A percentile compares a stretch with the other conserved stretches of the same genome.
These are phyloP conservation scores for Poecilia latipinna DNA, from an alignment of 2,113 vertebrate genomes.

Conservation along the genomic window DNA sequence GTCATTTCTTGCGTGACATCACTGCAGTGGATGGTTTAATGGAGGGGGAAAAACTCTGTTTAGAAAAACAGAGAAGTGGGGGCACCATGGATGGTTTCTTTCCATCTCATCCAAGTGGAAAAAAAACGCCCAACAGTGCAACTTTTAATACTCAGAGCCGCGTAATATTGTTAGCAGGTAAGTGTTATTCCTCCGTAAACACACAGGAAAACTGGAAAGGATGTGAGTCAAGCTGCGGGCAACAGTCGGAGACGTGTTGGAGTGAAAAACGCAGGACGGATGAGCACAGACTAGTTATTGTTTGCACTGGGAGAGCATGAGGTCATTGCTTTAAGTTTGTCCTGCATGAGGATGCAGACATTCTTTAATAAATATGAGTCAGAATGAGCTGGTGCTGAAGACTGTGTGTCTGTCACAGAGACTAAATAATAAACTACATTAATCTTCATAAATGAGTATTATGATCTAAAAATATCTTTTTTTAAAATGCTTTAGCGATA, in stretches of 20 bases:
- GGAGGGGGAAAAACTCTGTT: neutral
- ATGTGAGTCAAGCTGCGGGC: constrained; percentile 76
- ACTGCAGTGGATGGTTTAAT: constrained; percentile 22
- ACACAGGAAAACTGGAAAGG: constrained; percentile 61
- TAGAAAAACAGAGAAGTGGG: neutral
- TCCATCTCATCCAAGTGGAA: constrained; percentile 58
- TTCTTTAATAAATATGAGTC: constrained; percentile 43
- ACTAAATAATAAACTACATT: neutral
- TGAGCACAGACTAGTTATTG: constrained; percentile 66
- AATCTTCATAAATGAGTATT: neutral
- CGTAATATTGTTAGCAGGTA: constrained; percentile 63
- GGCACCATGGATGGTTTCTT: constrained; percentile 56
- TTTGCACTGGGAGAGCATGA: constrained; percentile 61
- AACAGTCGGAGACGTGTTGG: constrained; percentile 42
- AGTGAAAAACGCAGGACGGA: constrained; percentile 44
- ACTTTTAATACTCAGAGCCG: constrained; percentile 32
- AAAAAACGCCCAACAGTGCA: constrained; percentile 44
- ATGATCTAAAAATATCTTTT: neutral
- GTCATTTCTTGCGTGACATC: constrained; percentile 55
- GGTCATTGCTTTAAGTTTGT: constrained; percentile 61
- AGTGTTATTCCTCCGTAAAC: constrained; percentile 64
- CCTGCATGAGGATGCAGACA: constrained; percentile 37
- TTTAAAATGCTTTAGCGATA: neutral
- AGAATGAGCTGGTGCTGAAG: constrained; percentile 30
- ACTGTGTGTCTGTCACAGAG: neutral